Percentiles rank a stretch among this genome's conserved stretches.
These are phyloP conservation scores for Apodemus agrarius DNA, from an alignment of 2,797 vertebrate genomes.

Conservation along the genomic window DNA sequence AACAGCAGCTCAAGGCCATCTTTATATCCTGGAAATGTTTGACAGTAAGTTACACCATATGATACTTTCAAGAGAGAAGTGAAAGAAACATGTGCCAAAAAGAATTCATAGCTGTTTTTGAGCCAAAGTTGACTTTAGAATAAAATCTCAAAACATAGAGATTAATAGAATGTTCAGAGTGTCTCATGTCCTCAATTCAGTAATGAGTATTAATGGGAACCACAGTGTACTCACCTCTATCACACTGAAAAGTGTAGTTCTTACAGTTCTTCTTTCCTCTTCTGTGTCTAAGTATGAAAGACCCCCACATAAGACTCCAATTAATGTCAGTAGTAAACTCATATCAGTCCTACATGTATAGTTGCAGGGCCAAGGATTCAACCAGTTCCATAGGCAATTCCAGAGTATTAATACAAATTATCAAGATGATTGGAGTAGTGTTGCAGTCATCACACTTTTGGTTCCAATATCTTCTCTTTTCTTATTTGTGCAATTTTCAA, in stretches of 20 bases:
- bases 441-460: neutral
- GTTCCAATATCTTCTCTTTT: neutral
- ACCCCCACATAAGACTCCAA: neutral
- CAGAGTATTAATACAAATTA: neutral
- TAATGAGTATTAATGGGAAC: no score
- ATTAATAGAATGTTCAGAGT: neutral
- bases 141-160: neutral
- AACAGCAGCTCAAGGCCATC: neutral
- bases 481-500: neutral
- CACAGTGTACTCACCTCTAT: neutral
- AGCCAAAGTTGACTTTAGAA: slow-evolving; percentile 31
- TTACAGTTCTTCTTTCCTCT: accelerated
- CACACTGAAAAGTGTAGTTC: no score
- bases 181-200: neutral
- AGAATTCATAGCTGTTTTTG: neutral
- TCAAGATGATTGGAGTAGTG: neutral
- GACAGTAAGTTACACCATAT: neutral
- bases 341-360: neutral
- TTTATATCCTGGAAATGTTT: neutral
- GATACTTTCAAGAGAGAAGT: neutral
- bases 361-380: neutral
- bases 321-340: no score
- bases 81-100: neutral
- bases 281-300: neutral
- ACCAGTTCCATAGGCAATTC: neutral